phyloP scores from a whole-genome alignment of 1,140 invertebrate species.

The Drosophila subpulchrella region DNA sequence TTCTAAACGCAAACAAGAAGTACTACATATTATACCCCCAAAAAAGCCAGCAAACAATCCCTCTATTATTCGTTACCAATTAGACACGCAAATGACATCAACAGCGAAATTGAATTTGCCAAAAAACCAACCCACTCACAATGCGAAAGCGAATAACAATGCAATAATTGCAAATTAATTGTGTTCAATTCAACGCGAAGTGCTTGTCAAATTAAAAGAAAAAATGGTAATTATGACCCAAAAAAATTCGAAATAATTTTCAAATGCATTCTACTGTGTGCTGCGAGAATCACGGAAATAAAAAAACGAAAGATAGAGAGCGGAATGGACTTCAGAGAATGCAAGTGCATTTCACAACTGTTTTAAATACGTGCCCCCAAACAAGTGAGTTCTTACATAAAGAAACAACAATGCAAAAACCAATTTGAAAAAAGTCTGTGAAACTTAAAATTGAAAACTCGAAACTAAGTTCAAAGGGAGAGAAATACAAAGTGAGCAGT shows the following conservation, averaged over 20 bases:
- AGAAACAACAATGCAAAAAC: constrained; percentile 31
- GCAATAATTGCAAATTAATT: constrained; percentile 63
- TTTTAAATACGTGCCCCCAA: constrained; percentile 44
- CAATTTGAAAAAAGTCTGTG: constrained; percentile 9
- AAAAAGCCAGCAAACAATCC: constrained; percentile 18
- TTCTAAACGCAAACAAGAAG: constrained; percentile 19
- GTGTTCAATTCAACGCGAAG: constrained; percentile 51
- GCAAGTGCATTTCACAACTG: constrained; percentile 26
- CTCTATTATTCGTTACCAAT: constrained; percentile 27
- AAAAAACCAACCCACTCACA: constrained; percentile 19
- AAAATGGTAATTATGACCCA: constrained; percentile 11
- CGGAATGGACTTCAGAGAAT: constrained; percentile 20
- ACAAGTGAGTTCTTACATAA: constrained; percentile 53
- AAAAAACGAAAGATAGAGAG: constrained; percentile 11
- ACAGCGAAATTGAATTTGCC: constrained; percentile 34
- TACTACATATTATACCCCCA: constrained; percentile 6
- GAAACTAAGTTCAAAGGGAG: neutral
- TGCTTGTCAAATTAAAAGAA: constrained; percentile 41
- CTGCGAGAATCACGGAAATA: constrained; percentile 3
- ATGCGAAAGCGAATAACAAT: constrained; percentile 47
- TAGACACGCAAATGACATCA: constrained; percentile 59
- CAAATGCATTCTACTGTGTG: constrained; percentile 39
- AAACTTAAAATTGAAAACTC: constrained; percentile 12
- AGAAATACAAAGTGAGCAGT: neutral
- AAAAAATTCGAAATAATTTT: constrained; percentile 6